Percentiles rank a stretch among this genome's conserved stretches.
Conservation (phyloP, 2,113 vertebrate genomes). For the Salvelinus alpinus region DNA sequence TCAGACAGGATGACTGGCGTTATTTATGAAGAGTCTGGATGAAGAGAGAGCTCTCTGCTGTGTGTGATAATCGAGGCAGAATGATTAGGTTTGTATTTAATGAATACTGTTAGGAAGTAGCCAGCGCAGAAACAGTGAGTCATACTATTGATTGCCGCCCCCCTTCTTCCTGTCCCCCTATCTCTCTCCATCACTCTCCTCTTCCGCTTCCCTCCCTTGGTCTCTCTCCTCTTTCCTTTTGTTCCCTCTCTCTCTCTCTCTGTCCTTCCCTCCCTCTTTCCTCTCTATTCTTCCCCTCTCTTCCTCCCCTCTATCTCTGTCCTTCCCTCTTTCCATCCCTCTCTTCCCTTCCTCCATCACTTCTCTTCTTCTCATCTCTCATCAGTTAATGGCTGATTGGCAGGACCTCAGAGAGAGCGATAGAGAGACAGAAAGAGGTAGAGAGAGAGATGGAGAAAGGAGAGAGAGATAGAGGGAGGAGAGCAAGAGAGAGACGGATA, state of each 20-base stretch:
- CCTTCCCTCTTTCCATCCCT: no score
- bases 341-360: no score
- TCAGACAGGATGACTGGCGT: constrained; percentile 17
- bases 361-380: neutral
- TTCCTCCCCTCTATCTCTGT: neutral
- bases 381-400: neutral
- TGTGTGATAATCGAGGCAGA: constrained; percentile 62
- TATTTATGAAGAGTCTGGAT: constrained; percentile 12
- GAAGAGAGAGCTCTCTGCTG: constrained; percentile 45
- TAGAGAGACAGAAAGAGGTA: neutral
- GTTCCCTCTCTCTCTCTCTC: constrained; percentile 9
- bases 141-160: constrained; percentile 71
- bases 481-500: neutral
- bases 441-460: neutral
- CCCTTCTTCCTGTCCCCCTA: neutral
- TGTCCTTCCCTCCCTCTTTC: constrained; percentile 1
- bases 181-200: constrained; percentile 1
- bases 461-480: neutral
- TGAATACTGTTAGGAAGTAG: constrained; percentile 74
- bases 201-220: neutral
- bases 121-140: constrained; percentile 74
- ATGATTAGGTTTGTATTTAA: constrained; percentile 74
- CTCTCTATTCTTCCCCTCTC: neutral
- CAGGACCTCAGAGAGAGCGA: neutral
- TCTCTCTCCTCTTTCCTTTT: neutral